These are phyloP conservation scores for Solea solea DNA, from an alignment of 2,113 vertebrate genomes.

Conservation along the genomic window DNA sequence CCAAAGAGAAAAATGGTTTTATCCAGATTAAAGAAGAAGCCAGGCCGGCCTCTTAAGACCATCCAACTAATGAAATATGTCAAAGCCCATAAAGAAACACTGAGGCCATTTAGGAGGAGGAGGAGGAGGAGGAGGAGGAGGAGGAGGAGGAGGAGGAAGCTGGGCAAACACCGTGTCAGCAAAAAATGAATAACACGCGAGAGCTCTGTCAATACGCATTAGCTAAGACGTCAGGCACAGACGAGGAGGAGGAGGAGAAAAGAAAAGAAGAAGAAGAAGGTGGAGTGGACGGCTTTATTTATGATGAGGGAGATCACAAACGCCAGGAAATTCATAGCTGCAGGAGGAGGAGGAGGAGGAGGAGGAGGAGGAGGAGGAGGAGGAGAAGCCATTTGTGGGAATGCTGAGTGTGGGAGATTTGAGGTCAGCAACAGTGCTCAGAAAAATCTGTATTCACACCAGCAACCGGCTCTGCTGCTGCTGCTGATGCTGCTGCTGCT, in stretches of 20 bases:
- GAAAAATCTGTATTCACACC: conserved; percentile 51
- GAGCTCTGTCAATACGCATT: conserved; percentile 91
- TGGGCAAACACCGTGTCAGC: conserved; percentile 64
- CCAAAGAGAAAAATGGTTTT: conserved; percentile 81
- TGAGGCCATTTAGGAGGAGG: conserved; percentile 84
- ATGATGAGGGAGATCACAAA: conserved; percentile 41
- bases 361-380: neutral
- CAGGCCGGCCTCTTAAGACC: conserved; percentile 88
- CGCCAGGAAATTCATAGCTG: conserved; percentile 42
- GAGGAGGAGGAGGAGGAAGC: conserved; percentile 69
- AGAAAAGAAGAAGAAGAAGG: conserved; percentile 8
- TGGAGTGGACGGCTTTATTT: conserved; percentile 65
- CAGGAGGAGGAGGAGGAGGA: neutral
- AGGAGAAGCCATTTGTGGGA: conserved; percentile 51
- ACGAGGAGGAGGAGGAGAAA: neutral
- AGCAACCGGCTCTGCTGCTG: conserved; percentile 40
- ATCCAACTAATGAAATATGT: conserved; percentile 97
- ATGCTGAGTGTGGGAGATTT: conserved; percentile 56
- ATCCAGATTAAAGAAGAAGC: conserved; percentile 88
- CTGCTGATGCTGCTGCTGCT: too few species aligned
- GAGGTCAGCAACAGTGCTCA: conserved; percentile 32
- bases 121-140: conserved; percentile 54
- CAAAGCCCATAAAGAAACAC: conserved; percentile 92
- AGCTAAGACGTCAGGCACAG: conserved; percentile 63
- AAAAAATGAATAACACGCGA: conserved; percentile 81